Evolutionary conservation across 1,140 invertebrate genomes (phyloP), one percentile per base, ranked within the genome.

Genomic region (Drosophila rufa): DNA sequence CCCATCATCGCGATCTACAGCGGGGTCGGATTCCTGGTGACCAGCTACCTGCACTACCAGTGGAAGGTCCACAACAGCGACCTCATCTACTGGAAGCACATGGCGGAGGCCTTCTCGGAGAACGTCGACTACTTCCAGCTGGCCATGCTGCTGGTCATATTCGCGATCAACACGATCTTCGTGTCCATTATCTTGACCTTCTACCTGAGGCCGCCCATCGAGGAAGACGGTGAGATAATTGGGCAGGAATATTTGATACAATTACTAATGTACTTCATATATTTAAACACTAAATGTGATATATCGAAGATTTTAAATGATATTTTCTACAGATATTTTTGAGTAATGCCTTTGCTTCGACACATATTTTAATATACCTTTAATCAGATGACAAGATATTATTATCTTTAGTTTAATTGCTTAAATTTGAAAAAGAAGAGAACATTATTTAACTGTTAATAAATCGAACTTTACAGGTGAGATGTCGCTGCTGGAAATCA

Each of bases 21-120:
- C 46, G 69, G 86, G 9, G 6, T 79, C 38, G 74, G 70, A 7
- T 59, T 77, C 1, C 33, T 91, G 12, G 1, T 89, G 1, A 87
- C 79, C 1, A 89, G 80, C 36, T 92, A 85, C 25, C 30, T 92
- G 43, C 91, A 92, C 57, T 92, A 91, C 19, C 90, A 92, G 38
- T 80, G 80, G 56, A 73, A 74, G 45, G 68, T 85, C 22, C 71
- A 91, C 40, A 74, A 82, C 19, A 77, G 64, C 25, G 91, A 92
- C 59, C 58, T 92, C 12, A 69, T 92, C 43, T 82, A 90, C 51
- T 92, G 91, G 91, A 91, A 86, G 48, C 58, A 60, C 4, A 12
- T 84, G 6, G 45, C 67, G 2, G 79, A 91, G 55, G 17, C 58
- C n/a, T 78, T 79, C 48, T 74, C 70, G 7, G 38, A 66, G n/a